These are phyloP conservation scores for Halcyon malimbica DNA, from an alignment of 2,113 vertebrate genomes.

Conservation along the genomic window DNA sequence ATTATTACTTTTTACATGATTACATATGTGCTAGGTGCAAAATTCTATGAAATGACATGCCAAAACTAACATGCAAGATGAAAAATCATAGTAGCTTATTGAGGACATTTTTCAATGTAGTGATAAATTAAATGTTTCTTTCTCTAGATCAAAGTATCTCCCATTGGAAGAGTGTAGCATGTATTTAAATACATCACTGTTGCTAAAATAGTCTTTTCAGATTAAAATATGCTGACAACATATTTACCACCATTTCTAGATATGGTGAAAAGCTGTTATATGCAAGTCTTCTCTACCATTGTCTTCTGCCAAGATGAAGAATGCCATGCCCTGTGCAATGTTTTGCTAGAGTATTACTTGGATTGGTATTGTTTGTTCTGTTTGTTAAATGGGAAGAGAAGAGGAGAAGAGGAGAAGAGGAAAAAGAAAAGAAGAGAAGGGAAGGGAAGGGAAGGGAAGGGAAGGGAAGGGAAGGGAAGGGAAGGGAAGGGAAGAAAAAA, in stretches of 20 bases:
- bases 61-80: constrained; percentile 27
- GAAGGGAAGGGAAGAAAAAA: too few species aligned
- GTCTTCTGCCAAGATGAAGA: neutral
- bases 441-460: too few species aligned
- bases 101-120: neutral
- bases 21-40: neutral
- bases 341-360: neutral
- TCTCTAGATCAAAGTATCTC: neutral
- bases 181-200: neutral
- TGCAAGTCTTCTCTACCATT: neutral
- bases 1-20: neutral
- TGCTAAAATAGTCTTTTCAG: neutral
- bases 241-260: neutral
- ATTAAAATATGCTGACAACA: neutral
- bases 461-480: too few species aligned
- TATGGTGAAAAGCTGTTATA: neutral
- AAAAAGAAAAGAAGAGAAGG: too few species aligned
- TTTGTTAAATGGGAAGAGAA: neutral
- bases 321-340: neutral
- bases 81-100: neutral
- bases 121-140: neutral
- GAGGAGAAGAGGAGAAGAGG: too few species aligned
- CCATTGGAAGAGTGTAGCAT: neutral
- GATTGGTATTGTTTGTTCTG: neutral
- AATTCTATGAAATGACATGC: neutral